Base-by-base conservation (phyloP, 1,140 invertebrate species). In the Wasmannia auropunctata region DNA sequence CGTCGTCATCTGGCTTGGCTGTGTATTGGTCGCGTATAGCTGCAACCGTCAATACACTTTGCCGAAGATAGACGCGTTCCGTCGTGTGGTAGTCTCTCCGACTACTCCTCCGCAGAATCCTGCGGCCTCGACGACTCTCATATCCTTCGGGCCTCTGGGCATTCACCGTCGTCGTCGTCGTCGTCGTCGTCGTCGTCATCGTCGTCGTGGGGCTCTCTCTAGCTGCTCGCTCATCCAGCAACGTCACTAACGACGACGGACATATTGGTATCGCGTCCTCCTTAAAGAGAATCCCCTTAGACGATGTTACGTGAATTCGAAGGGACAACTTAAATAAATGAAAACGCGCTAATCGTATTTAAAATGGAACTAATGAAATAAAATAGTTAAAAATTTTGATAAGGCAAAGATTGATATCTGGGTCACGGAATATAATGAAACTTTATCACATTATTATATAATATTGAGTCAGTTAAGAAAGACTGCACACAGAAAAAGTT, bases 81-180 rank as follows among this genome's bases (percentile, higher is more conserved):
- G 88, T 86, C 91, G 79, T 87, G 87, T 86, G 79, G 79, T 80
- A 77, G 81, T 80, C 58, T 80, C 72, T 77, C 87, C 81, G 86
- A 85, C 85, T 88, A 79, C 85, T 88, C 81, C 88, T 85, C 79
- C 74, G 76, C 67, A 90, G 90, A 84, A 90, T 91, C 89, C 87
- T 89, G 90, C 85, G 90, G 89, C 81, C 83, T 80, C 77, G 79
- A 54, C 16, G 89, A 90, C 83, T 88, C 88, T 93, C 92, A 91
- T 92, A 91, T 92, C 92, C 91, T 93, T 90, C 87, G 91, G 84
- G 88, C 90, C 92, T 93, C 87, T 91, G 88, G 90, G 90, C 91
- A 92, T 91, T 90, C 87, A 87, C 49, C 83, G 65, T 51, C 80
- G 51, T 80, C 28, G 22, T 54, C 60, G 2, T 80, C 80, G 14